A percentile compares a stretch with the other conserved stretches of the same genome.
Conservation (phyloP, 2,113 vertebrate genomes). For the Tympanuchus pallidicinctus region DNA sequence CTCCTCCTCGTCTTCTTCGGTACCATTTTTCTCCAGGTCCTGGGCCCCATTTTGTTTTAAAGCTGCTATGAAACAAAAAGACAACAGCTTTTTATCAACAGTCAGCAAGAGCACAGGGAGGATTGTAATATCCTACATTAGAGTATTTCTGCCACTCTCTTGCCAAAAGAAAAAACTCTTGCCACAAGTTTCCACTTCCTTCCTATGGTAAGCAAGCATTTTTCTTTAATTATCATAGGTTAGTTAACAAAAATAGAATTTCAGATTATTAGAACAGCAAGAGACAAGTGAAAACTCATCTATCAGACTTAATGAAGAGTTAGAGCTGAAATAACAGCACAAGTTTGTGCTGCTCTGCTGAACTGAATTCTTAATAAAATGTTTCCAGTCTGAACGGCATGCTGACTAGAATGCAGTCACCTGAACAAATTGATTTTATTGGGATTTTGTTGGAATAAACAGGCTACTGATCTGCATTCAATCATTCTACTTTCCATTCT, state of each 20-base stretch:
- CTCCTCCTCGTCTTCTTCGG: slow-evolving; percentile 63
- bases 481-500: neutral
- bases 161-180: neutral
- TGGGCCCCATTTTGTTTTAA: slow-evolving; percentile 73
- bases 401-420: neutral
- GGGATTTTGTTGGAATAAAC: slow-evolving; percentile 10
- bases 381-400: slow-evolving; percentile 14
- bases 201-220: neutral
- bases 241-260: neutral
- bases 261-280: neutral
- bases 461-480: slow-evolving; percentile 15
- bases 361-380: slow-evolving; percentile 30
- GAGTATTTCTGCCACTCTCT: neutral
- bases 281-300: neutral
- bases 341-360: slow-evolving; percentile 35
- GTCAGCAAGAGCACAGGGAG: neutral
- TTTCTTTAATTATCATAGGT: neutral
- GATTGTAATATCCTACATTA: neutral
- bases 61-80: slow-evolving; percentile 75
- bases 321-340: neutral
- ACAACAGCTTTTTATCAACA: neutral
- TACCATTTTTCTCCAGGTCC: slow-evolving; percentile 44
- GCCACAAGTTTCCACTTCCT: neutral
- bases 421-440: slow-evolving; percentile 44
- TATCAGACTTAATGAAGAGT: slow-evolving; percentile 3